Conservation (phyloP, 2,113 vertebrate genomes). For the Hippocampus guttulatus region DNA sequence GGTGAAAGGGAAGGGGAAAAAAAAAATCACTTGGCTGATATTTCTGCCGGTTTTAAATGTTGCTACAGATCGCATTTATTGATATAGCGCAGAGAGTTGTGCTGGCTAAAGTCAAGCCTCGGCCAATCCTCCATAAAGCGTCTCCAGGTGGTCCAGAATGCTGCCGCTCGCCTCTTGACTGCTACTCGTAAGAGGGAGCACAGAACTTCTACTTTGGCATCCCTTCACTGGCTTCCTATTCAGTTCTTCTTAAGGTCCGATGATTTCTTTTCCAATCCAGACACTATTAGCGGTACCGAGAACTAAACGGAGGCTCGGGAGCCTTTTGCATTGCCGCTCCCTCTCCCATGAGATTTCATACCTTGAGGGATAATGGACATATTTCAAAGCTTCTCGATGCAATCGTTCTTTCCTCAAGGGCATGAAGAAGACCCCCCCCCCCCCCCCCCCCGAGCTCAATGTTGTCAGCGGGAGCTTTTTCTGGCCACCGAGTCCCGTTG, state of each 20-base stretch:
- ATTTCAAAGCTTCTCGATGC: constrained; percentile 61
- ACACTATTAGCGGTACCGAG: too few relatives aligned
- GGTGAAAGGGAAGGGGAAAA: constrained; percentile 11
- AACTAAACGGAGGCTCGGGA: too few relatives aligned
- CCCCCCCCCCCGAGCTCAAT: too few relatives aligned
- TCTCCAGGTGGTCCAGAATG: too few relatives aligned
- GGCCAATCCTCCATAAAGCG: too few relatives aligned
- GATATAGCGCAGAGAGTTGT: constrained; percentile 52
- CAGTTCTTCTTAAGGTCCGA: too few relatives aligned
- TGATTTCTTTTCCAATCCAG: too few relatives aligned
- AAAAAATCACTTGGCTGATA: constrained; percentile 6
- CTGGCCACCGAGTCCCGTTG: constrained; percentile 31
- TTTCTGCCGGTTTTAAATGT: constrained; percentile 4
- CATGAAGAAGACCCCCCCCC: constrained; percentile 43
- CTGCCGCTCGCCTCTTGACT: too few relatives aligned
- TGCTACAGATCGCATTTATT: constrained; percentile 49
- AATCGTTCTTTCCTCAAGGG: constrained; percentile 64
- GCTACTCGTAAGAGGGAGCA: too few relatives aligned
- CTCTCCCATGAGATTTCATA: constrained; percentile 53
- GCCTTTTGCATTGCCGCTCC: too few relatives aligned
- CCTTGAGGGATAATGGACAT: constrained; percentile 59
- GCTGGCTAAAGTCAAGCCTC: constrained; percentile 16
- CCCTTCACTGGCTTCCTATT: too few relatives aligned
- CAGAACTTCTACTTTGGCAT: too few relatives aligned
- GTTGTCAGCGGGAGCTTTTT: constrained; percentile 50